Evolutionary conservation across 2,888 invertebrate species (phyloP).

Genomic region (Dysmachus trigonus): DNA sequence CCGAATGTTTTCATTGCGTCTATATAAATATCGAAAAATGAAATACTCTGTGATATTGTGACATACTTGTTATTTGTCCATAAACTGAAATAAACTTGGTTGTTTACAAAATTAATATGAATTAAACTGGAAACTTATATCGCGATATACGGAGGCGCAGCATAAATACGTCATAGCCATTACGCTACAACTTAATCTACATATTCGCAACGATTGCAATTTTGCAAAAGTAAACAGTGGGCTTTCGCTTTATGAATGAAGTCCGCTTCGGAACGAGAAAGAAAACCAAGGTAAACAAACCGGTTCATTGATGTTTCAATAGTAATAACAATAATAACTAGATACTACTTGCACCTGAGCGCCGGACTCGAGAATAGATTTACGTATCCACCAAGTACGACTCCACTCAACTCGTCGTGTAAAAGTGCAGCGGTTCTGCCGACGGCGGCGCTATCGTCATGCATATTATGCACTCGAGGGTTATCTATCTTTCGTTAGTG

Average conservation of each 20-base stretch:
- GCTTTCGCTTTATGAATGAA: slow-evolving; percentile 52
- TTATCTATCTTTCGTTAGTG: slow-evolving; percentile 28
- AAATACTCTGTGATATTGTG: background rate
- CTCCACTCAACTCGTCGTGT: background rate
- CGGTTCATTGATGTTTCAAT: slow-evolving; percentile 52
- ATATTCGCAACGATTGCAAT: slow-evolving; percentile 41
- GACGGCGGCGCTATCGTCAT: slow-evolving; percentile 31
- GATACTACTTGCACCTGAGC: slow-evolving; percentile 42
- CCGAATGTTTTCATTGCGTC: background rate
- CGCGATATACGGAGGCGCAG: background rate
- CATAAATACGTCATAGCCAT: slow-evolving; percentile 29
- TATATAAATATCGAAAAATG: background rate
- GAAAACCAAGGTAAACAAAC: slow-evolving; percentile 52
- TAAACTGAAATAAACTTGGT: background rate
- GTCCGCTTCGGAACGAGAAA: slow-evolving; percentile 48
- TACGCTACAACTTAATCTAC: slow-evolving; percentile 35
- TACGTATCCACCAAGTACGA: slow-evolving; percentile 4
- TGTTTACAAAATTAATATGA: background rate
- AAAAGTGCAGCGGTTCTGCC: slow-evolving; percentile 34
- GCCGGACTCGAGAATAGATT: slow-evolving; percentile 37
- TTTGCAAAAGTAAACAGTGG: slow-evolving; percentile 34
- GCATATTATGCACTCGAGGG: slow-evolving; percentile 33
- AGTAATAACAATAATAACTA: slow-evolving; percentile 48
- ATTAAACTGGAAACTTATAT: background rate
- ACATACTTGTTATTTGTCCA: background rate